Conservation (phyloP, 2,113 vertebrate species). For the Marmota monax region DNA sequence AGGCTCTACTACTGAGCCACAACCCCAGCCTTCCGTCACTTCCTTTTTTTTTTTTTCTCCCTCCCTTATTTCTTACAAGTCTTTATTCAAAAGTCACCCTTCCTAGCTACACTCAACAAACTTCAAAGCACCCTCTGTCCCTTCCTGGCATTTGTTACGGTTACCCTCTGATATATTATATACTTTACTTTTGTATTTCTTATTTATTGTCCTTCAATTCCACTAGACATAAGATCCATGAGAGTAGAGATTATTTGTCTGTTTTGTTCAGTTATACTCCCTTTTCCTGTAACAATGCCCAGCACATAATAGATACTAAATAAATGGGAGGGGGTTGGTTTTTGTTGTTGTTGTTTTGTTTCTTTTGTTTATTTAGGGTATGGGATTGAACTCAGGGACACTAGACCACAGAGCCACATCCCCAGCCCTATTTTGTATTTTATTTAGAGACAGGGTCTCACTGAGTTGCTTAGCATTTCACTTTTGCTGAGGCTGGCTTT, state of each 20-base stretch:
- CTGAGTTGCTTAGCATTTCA: too few relatives aligned
- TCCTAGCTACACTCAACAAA: not conserved
- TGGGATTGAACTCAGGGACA: too few relatives aligned
- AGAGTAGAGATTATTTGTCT: not conserved
- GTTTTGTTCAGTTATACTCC: not conserved
- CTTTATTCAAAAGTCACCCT: constrained; percentile 34
- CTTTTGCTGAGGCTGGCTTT: too few relatives aligned
- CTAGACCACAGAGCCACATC: too few relatives aligned
- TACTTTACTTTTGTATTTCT: not conserved
- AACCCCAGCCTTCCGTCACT: not conserved
- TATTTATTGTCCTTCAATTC: not conserved
- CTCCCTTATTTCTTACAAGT: not conserved
- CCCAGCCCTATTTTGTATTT: too few relatives aligned
- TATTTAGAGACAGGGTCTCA: too few relatives aligned
- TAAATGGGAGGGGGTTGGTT: too few relatives aligned
- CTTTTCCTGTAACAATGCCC: not conserved
- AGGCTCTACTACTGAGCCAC: too few relatives aligned
- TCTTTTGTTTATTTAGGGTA: too few relatives aligned
- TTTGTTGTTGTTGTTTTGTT: too few relatives aligned
- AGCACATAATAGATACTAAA: not conserved
- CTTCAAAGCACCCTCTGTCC: not conserved
- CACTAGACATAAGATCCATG: not conserved
- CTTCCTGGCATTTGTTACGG: not conserved
- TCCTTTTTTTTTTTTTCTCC: not conserved
- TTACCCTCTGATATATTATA: not conserved